phyloP scores from a whole-genome alignment of 2,113 vertebrate genomes.

The Ptilonorhynchus violaceus region DNA sequence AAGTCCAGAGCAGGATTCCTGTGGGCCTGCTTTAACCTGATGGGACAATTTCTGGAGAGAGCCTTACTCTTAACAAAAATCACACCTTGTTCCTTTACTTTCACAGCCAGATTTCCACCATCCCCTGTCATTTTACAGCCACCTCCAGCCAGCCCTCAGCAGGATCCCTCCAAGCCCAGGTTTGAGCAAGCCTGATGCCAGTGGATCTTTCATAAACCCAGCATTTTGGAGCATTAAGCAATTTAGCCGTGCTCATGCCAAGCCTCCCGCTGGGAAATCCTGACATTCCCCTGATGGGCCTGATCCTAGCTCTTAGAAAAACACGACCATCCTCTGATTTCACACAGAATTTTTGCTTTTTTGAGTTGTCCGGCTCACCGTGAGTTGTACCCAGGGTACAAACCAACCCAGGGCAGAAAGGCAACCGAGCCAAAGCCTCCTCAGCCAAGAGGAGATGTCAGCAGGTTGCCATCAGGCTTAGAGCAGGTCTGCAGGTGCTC shows the following conservation, averaged over 20 bases:
- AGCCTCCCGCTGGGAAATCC: background rate
- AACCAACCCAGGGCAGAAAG: background rate
- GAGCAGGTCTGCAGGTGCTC: background rate
- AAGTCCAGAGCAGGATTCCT: background rate
- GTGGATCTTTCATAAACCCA: rapidly evolving
- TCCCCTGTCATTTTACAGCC: background rate
- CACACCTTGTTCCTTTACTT: background rate
- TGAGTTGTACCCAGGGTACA: background rate
- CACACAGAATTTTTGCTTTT: background rate
- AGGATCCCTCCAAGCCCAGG: background rate
- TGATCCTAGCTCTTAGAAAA: background rate
- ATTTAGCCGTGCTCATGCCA: background rate
- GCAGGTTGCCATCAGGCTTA: background rate
- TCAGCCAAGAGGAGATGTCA: background rate
- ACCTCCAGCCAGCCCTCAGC: background rate
- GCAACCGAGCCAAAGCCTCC: background rate
- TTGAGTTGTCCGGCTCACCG: rapidly evolving
- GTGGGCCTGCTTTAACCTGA: too few relatives aligned
- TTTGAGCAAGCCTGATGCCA: background rate
- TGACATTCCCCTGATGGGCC: background rate
- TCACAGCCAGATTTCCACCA: background rate
- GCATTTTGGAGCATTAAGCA: background rate
- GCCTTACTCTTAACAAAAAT: background rate
- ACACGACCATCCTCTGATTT: background rate
- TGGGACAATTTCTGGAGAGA: background rate